These are phyloP conservation scores for Spongilla lacustris DNA, from an alignment of 37 sponge, comb jelly and placozoan species.

Conservation along the genomic window DNA sequence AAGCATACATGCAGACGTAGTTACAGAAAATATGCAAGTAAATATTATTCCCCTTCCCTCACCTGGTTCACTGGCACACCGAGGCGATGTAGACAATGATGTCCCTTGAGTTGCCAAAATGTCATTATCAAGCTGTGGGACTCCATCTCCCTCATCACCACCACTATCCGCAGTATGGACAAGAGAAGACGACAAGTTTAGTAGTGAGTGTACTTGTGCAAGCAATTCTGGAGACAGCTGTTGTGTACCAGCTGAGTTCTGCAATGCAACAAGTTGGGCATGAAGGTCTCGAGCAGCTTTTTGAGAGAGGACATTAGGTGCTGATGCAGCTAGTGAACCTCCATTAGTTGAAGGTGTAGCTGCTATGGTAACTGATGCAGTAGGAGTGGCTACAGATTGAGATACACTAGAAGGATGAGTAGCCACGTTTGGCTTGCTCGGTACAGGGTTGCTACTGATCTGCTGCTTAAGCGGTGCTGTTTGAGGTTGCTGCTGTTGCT, in stretches of 20 bases:
- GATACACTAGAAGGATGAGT: neutral
- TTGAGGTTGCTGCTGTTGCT: neutral
- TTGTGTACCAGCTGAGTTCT: neutral
- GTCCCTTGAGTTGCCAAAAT: neutral
- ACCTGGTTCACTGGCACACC: neutral
- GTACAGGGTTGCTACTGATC: neutral
- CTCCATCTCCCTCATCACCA: neutral
- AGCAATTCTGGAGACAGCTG: neutral
- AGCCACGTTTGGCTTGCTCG: neutral
- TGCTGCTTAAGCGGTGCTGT: neutral
- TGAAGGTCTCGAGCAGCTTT: neutral
- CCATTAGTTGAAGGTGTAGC: neutral
- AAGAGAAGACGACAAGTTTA: neutral
- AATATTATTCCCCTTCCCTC: neutral
- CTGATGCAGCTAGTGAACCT: neutral
- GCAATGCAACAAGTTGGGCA: neutral
- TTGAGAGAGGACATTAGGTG: neutral
- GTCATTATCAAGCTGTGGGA: neutral
- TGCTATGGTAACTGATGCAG: neutral
- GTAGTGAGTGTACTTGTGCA: neutral
- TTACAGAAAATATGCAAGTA: neutral
- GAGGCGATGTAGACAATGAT: neutral
- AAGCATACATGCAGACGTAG: no score
- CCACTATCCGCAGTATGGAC: neutral
- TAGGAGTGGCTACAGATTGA: neutral